Base-by-base conservation (phyloP, 2,113 vertebrate species). In the Neotragus pygmaeus region DNA sequence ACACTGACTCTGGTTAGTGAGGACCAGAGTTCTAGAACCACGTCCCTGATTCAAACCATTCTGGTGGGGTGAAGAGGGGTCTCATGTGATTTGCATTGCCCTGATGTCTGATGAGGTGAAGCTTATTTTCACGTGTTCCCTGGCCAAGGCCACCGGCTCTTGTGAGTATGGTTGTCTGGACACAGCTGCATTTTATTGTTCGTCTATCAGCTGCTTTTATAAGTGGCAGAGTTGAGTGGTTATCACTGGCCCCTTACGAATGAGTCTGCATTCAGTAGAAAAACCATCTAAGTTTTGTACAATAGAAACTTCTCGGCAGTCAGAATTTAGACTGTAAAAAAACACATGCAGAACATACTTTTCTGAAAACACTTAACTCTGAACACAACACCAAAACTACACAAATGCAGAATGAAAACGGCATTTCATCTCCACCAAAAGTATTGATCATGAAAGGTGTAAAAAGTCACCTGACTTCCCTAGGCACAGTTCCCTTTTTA, bases 321-420 rank as follows among this genome's bases (percentile, higher is more conserved):
- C 70, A 75, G 39, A 75, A 75, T 75, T 98, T 98, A 98, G 98
- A 98, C 99, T 99, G 97, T 97, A 99, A 99, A 99, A 99, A 99
- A 99, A 99, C 98, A 99, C 98, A 99, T 99, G 99, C 98, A 98
- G 98, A 98, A 99, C 98, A 97, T 98, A 98, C 98, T 99, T 98
- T 98, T 98, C 96, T 98, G 98, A 97, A 98, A 99, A 99, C 98
- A 99, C 99, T 98, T 98, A 99, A 98, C 97, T 98, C 78, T 98
- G 98, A 99, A 99, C 98, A 98, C 98, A 99, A 98, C 98, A 99
- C 98, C 98, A 36, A 36, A 99, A 98, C 99, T 99, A 99, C 99
- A 99, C 99, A 98, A 98, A 99, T 94, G 99, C 99, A 98, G 98
- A 98, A 99, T 98, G 97, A 98, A 97, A 98, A 99, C 98, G 23